Conservation (phyloP, 2,797 vertebrate species). For the Harpagifer antarcticus region DNA sequence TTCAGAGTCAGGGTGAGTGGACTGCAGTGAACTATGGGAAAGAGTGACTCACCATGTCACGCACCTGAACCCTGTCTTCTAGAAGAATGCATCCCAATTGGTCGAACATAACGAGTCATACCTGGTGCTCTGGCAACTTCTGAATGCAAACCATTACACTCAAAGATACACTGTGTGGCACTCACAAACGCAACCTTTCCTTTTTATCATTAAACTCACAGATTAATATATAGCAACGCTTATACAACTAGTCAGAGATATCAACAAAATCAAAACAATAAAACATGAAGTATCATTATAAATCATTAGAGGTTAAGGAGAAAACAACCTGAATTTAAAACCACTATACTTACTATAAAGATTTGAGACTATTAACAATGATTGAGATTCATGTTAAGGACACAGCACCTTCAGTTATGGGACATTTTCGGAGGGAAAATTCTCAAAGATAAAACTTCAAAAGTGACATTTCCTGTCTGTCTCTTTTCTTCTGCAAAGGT, state of each 20-base stretch:
- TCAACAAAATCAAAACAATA: background rate
- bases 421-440: background rate
- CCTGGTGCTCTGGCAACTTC: constrained; percentile 21
- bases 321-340: background rate
- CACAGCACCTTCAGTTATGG: background rate
- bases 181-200: constrained; percentile 44
- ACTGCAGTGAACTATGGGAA: constrained; percentile 26
- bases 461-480: background rate
- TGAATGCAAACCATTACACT: constrained; percentile 25
- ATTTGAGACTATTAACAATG: background rate
- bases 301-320: background rate
- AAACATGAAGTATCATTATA: too few relatives aligned
- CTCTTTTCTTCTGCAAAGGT: background rate
- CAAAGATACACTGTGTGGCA: constrained; percentile 5
- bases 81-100: constrained; percentile 11
- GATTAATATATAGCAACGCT: constrained; percentile 17
- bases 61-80: constrained; percentile 20
- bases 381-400: background rate
- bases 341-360: background rate
- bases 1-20: constrained; percentile 31
- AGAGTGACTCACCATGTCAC: constrained; percentile 32
- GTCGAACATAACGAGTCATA: constrained; percentile 9
- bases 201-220: constrained; percentile 23
- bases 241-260: background rate
- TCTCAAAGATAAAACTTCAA: background rate